Base-by-base conservation (phyloP, 2,888 invertebrate species). In the Nomada fucata region DNA sequence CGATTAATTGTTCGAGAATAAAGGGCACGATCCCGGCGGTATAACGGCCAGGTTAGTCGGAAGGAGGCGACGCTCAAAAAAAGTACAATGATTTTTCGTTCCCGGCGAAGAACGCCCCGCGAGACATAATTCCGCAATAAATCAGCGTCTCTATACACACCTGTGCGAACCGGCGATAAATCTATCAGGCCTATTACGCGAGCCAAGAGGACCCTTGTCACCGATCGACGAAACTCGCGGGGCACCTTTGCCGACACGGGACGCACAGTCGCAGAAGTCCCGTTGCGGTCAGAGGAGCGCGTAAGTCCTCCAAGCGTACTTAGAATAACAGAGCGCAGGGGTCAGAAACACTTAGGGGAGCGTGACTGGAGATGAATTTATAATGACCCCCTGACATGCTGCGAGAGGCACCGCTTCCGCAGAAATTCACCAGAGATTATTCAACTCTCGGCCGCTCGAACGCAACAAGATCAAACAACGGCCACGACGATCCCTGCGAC, bases 291-390 rank as follows among this genome's bases (percentile, higher is more conserved):
- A 29, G 18, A 61, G 68, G 36, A 57, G 47, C 68, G 74, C 68
- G 68, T 73, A 76, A 74, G 76, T 73, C 75, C 68, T 77, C 69
- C 50, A 55, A 69, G 68, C 67, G 61, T 71, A 77, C 61, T 74
- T 61, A 47, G 83, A 81, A 74, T 61, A 83, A 81, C 71, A 71
- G 75, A 81, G 82, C 67, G 26, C 70, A 61, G 63, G 81, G 81
- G 76, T 83, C 83, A 74, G 67, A 65, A 77, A 76, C 76, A 74
- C 77, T 83, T 75, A 78, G 69, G 68, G 75, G 55, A 79, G 70
- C 79, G 75, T 72, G 76, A 82, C 79, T 72, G 79, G 44, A 74
- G 85, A 84, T 84, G 82, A 84, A 86, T 86, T 86, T 82, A 86
- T 84, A 85, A 85, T 85, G 75, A 82, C 71, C 78, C 36, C 29